Conservation (phyloP, 2,888 invertebrate species). For the Cerceris rybyensis region DNA sequence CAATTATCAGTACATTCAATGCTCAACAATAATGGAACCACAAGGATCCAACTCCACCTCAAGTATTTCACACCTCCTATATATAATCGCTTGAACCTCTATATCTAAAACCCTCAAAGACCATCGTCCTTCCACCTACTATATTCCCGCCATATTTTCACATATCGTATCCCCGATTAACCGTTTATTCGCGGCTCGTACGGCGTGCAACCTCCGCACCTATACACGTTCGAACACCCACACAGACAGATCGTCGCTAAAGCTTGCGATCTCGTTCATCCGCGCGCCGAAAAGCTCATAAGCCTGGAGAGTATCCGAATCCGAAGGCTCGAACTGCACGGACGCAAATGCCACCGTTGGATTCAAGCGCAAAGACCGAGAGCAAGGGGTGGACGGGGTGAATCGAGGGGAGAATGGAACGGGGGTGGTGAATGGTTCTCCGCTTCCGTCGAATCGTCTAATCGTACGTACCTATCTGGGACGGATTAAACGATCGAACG, state of each 20-base stretch:
- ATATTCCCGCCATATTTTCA: no score
- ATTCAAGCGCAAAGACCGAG: slow-evolving; percentile 24
- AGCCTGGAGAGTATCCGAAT: slow-evolving; percentile 28
- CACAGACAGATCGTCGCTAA: not conserved
- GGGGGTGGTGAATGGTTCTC: slow-evolving; percentile 54
- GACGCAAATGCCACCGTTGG: slow-evolving; percentile 14
- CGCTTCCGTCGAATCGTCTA: slow-evolving; percentile 66
- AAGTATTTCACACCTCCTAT: no score
- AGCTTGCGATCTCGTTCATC: slow-evolving; percentile 31
- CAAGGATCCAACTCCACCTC: no score
- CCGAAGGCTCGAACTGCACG: slow-evolving; percentile 16
- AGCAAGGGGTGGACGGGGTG: slow-evolving; percentile 13
- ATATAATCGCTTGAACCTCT: not conserved
- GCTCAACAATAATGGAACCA: no score
- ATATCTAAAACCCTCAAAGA: not conserved
- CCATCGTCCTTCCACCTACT: not conserved
- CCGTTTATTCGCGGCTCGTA: no score
- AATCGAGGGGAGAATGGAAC: not conserved
- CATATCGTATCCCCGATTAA: no score
- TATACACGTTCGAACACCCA: no score
- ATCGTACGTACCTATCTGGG: slow-evolving; percentile 64
- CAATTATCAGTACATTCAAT: no score
- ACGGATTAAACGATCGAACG: slow-evolving; percentile 66
- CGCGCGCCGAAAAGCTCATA: slow-evolving; percentile 34
- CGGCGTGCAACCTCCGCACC: no score